Evolutionary conservation across 2,113 vertebrate genomes (phyloP).

Genomic region (Willisornis vidua): DNA sequence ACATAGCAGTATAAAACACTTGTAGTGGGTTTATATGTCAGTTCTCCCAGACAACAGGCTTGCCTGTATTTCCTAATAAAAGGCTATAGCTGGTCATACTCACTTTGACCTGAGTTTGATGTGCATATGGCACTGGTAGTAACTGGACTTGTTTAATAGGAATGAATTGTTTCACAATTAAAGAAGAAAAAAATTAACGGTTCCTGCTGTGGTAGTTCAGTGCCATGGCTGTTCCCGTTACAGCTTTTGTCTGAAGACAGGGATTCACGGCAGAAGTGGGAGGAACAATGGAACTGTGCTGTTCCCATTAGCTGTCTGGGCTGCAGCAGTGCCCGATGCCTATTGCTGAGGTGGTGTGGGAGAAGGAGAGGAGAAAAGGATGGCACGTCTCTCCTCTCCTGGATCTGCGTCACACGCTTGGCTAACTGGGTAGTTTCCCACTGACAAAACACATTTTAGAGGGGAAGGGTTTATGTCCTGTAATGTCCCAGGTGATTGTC

Average conservation of each 20-base stretch:
- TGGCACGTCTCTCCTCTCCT: neutral
- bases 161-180: conserved; percentile 25
- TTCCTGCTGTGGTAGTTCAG: neutral
- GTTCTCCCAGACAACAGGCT: neutral
- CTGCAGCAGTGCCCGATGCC: neutral
- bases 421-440: neutral
- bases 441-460: neutral
- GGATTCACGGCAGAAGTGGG: neutral
- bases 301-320: neutral
- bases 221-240: neutral
- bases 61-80: conserved; percentile 36
- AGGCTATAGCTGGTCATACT: neutral
- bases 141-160: conserved; percentile 45
- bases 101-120: conserved; percentile 22
- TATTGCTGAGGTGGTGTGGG: neutral
- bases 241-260: neutral
- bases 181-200: neutral
- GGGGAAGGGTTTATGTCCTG: neutral
- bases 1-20: conserved; percentile 41
- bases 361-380: neutral
- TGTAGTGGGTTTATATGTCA: conserved; percentile 35
- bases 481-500: neutral
- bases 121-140: conserved; percentile 31
- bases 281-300: neutral
- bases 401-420: neutral